Evolutionary conservation across 2,113 vertebrate species (phyloP).

Genomic region (Aptenodytes forsteri): DNA sequence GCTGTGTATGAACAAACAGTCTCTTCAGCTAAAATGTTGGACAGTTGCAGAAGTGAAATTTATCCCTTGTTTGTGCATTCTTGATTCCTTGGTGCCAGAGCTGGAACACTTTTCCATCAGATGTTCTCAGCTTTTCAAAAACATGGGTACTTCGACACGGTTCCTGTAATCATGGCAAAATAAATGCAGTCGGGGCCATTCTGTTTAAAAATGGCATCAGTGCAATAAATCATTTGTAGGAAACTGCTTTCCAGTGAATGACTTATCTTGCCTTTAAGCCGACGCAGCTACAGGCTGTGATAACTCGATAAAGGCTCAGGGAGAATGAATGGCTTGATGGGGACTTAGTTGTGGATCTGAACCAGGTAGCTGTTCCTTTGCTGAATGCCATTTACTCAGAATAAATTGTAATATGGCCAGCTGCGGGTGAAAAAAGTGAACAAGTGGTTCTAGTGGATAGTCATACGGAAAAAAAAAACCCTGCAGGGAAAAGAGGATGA

Average conservation of each 20-base stretch:
- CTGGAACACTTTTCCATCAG: neutral
- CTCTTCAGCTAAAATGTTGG: neutral
- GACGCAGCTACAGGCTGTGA: neutral
- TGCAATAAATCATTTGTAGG: neutral
- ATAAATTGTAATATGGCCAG: neutral
- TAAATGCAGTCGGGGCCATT: neutral
- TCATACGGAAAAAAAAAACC: neutral
- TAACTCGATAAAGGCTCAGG: neutral
- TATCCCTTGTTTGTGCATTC: neutral
- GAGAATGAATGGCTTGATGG: neutral
- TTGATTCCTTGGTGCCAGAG: neutral
- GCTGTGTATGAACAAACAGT: neutral
- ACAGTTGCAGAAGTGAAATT: neutral
- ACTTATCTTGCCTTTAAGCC: neutral
- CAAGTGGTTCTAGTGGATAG: neutral
- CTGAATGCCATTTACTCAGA: neutral
- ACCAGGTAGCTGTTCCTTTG: neutral
- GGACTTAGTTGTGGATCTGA: neutral
- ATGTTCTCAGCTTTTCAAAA: neutral
- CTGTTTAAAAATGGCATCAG: neutral
- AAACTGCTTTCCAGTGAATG: neutral
- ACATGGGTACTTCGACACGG: neutral
- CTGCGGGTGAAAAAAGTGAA: neutral
- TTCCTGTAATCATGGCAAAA: neutral
- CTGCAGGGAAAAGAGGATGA: neutral